These are phyloP conservation scores for Hoplias malabaricus DNA, from an alignment of 2,113 vertebrate genomes.

Conservation along the genomic window DNA sequence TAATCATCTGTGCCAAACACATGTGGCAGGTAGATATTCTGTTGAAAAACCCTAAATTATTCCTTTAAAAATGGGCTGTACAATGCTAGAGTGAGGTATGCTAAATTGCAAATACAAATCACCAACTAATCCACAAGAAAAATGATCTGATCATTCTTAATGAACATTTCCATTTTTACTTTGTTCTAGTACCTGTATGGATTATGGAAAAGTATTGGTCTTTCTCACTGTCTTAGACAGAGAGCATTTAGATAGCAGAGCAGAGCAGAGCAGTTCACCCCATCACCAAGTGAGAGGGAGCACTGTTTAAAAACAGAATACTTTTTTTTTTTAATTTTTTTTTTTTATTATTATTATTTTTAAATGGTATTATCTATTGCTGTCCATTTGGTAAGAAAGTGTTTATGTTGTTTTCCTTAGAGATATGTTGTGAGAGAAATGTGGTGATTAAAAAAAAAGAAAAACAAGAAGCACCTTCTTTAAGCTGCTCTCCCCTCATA, in stretches of 20 bases:
- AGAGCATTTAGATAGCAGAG: slow-evolving; percentile 25
- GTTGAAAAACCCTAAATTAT: neutral
- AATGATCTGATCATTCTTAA: neutral
- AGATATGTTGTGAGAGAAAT: neutral
- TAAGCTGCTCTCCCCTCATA: neutral
- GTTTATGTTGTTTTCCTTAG: slow-evolving; percentile 34
- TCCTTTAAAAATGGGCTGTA: neutral
- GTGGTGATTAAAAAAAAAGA: neutral
- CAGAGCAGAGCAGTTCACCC: slow-evolving; percentile 6
- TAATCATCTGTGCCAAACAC: neutral
- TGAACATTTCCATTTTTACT: neutral
- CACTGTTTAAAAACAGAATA: slow-evolving; percentile 18
- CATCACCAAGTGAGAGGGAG: slow-evolving; percentile 45
- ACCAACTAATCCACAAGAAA: neutral
- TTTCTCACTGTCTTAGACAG: slow-evolving; percentile 44
- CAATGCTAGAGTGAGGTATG: neutral
- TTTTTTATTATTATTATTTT: too few relatives aligned
- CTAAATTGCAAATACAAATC: neutral
- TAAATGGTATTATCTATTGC: slow-evolving; percentile 10
- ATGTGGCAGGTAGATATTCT: neutral
- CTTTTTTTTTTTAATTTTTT: neutral
- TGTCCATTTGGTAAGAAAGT: slow-evolving; percentile 26
- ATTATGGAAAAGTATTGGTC: slow-evolving; percentile 11
- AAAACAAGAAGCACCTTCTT: slow-evolving; percentile 46
- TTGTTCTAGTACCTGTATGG: slow-evolving; percentile 28